Evolutionary conservation across 2,888 invertebrate genomes (phyloP), one percentile per base, ranked within the genome.

Genomic region (Pterostichus niger): DNA sequence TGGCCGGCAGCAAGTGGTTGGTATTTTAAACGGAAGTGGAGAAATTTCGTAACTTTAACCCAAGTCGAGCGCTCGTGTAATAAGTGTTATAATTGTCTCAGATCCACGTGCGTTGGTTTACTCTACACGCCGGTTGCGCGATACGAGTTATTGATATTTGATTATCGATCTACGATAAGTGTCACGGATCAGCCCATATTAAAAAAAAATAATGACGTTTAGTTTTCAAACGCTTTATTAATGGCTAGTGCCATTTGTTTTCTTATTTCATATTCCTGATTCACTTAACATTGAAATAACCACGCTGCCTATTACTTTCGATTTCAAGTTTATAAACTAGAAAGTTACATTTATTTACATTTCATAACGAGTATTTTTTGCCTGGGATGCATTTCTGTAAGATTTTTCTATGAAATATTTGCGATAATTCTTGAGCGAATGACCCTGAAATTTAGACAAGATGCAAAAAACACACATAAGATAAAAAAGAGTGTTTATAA

Each of bases 281-380:
- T 80, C 71, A 33, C 33, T 80, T 80, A 80, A 80, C 80, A 80
- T 80, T 80, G 80, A 80, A 80, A 80, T 71, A 54, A 7, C 17
- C 24, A n/a, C 59, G 46, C 40, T 64, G 15, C 33, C 40, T 33
- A 79, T 80, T 80, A 80, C 80, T 80, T 80, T 80, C 80, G 80
- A 71, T 80, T 80, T 80, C 80, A 80, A 80, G 80, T 80, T 80
- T 80, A 80, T 80, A 52, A 52, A 52, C 80, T 80, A 80, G 80
- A 80, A 80, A 80, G 80, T 71, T 71, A 71, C 52, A 71, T 68
- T 68, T 68, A 80, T 80, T 80, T 80, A 80, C 54, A 80, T 80
- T 80, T 80, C 64, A 80, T 80, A 46, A 80, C 54, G 59, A 44
- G 49, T 31, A 24, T 59, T 35, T 46, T 64, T 64, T 54, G 49